Conservation (phyloP, 2,888 invertebrate genomes). For the Orthonychiurus folsomi region DNA sequence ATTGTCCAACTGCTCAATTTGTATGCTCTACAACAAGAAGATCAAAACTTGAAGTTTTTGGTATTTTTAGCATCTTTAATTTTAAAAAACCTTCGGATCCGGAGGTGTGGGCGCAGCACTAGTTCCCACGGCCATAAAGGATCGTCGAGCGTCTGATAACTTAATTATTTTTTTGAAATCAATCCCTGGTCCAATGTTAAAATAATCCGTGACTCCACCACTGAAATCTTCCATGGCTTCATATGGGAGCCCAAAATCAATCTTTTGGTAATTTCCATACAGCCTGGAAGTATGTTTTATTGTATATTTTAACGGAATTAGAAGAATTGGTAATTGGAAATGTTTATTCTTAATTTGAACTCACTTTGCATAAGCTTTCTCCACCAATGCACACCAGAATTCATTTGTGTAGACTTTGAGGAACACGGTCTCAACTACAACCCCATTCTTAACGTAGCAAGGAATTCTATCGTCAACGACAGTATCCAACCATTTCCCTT, state of each 20-base stretch:
- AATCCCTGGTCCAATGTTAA: not conserved
- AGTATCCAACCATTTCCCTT: slow-evolving; percentile 1
- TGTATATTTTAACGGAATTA: too few species aligned
- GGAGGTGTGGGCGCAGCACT: not conserved
- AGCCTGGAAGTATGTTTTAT: too few species aligned
- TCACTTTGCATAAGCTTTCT: slow-evolving; percentile 13
- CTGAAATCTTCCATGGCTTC: slow-evolving; percentile 8
- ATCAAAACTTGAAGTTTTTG: not conserved
- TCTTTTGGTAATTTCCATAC: slow-evolving; percentile 3
- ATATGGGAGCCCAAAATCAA: slow-evolving; percentile 1
- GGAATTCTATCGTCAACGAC: slow-evolving; percentile 7
- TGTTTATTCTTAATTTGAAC: not conserved
- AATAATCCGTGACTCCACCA: not conserved
- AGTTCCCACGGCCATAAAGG: slow-evolving; percentile 2
- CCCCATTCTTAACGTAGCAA: not conserved
- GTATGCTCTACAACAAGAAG: not conserved
- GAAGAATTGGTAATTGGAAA: not conserved
- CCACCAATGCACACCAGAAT: slow-evolving; percentile 7
- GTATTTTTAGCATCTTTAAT: not conserved
- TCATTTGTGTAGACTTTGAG: not conserved
- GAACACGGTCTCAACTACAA: not conserved
- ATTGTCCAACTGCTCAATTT: not conserved
- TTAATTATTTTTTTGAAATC: not conserved
- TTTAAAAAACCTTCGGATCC: not conserved
- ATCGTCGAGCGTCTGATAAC: not conserved